Percentiles rank a stretch among this genome's conserved stretches.
These are phyloP conservation scores for Perca flavescens DNA, from an alignment of 2,113 vertebrate genomes.

Conservation along the genomic window DNA sequence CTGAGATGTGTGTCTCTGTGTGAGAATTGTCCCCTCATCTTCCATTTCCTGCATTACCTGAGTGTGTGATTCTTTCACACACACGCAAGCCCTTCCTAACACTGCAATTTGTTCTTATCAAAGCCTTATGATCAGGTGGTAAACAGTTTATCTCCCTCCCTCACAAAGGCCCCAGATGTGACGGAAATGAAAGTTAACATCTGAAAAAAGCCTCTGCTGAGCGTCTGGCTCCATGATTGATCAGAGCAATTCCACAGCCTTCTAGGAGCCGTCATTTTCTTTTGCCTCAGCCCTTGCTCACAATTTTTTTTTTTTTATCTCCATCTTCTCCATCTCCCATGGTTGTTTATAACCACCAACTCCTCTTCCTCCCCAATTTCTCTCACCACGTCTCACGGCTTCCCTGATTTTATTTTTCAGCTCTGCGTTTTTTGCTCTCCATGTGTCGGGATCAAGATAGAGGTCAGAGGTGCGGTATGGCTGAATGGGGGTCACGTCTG, in stretches of 20 bases:
- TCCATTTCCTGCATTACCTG: slow-evolving; percentile 59
- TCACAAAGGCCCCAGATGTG: slow-evolving; percentile 58
- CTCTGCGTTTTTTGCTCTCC: slow-evolving; percentile 1
- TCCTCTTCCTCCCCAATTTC: slow-evolving; percentile 25
- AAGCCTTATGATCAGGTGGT: slow-evolving; percentile 61
- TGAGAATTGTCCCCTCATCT: slow-evolving; percentile 39
- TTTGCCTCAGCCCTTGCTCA: slow-evolving; percentile 10
- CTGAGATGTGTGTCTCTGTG: slow-evolving; percentile 23
- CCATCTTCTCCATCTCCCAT: slow-evolving; percentile 9
- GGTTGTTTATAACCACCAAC: slow-evolving; percentile 51
- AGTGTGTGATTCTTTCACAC: slow-evolving; percentile 15
- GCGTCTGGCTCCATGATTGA: slow-evolving; percentile 62
- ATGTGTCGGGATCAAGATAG: slow-evolving; percentile 40
- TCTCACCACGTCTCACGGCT: slow-evolving; percentile 19
- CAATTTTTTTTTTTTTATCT: slow-evolving; percentile 30
- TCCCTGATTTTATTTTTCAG: slow-evolving; percentile 28
- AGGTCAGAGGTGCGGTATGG: slow-evolving; percentile 58
- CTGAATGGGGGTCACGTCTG: slow-evolving; percentile 58
- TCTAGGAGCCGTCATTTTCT: slow-evolving; percentile 50
- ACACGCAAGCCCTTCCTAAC: slow-evolving; percentile 1
- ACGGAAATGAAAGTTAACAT: slow-evolving; percentile 68
- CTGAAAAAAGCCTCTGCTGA: slow-evolving; percentile 41
- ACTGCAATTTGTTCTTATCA: slow-evolving; percentile 59
- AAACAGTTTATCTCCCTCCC: slow-evolving; percentile 65
- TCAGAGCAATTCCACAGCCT: slow-evolving; percentile 58